Evolutionary conservation across 2,113 vertebrate genomes (phyloP).

Genomic region (Burhinus oedicnemus): DNA sequence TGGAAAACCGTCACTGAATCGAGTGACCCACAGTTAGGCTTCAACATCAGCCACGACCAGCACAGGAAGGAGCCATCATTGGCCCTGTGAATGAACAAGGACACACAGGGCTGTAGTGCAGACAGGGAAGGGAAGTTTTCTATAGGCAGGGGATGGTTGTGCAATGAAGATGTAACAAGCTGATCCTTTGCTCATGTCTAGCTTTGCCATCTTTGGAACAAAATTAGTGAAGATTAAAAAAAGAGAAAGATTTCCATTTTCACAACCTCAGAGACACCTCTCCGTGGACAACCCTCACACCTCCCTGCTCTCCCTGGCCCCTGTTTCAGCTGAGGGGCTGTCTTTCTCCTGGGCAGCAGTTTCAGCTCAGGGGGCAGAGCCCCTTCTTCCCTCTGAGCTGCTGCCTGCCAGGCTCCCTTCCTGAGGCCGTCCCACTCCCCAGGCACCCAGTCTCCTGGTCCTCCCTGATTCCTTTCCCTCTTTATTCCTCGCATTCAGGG

Average conservation of each 20-base stretch:
- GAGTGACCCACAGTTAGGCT: background rate
- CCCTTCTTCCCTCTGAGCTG: background rate
- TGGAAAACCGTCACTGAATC: background rate
- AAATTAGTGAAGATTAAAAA: background rate
- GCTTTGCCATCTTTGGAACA: background rate
- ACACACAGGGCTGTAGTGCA: background rate
- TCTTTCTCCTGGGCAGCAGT: background rate
- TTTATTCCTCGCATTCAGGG: background rate
- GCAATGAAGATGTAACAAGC: background rate
- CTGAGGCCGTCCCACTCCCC: background rate
- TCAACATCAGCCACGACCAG: background rate
- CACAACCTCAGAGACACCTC: background rate
- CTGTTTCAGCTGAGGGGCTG: background rate
- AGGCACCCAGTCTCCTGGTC: background rate
- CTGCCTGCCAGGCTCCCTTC: background rate
- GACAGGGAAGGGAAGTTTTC: background rate
- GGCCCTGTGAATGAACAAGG: background rate
- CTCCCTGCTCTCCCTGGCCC: background rate
- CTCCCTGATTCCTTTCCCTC: background rate
- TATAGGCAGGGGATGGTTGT: background rate
- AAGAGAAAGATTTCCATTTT: background rate
- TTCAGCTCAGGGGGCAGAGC: background rate
- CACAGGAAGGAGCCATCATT: rapidly evolving
- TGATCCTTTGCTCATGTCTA: background rate
- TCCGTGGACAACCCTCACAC: background rate